Percentiles rank a stretch among this genome's conserved stretches.
phyloP scores from a whole-genome alignment of 2,113 vertebrate species.

The Hoplias malabaricus region DNA sequence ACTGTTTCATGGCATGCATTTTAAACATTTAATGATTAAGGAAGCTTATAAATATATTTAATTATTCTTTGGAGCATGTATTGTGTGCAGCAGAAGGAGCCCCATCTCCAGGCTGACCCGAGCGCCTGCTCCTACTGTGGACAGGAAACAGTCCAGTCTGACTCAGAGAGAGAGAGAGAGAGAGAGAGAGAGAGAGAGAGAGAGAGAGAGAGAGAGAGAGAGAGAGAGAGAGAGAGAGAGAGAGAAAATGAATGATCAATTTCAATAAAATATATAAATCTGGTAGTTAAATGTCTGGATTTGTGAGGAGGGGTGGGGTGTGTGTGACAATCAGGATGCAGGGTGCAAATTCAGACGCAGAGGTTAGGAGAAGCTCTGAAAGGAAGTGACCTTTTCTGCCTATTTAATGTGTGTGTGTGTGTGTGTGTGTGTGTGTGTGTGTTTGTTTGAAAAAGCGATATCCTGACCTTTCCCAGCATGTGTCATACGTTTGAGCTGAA shows the following conservation, averaged over 20 bases:
- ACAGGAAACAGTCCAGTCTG: slow-evolving; percentile 7
- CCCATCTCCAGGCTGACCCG: slow-evolving; percentile 8
- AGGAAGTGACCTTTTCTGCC: slow-evolving; percentile 43
- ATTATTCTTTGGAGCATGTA: neutral
- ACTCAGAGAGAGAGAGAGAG: neutral
- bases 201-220: neutral
- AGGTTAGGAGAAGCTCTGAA: slow-evolving; percentile 25
- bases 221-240: neutral
- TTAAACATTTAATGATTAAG: too few relatives aligned
- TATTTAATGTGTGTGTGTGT: neutral
- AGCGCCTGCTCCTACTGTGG: neutral
- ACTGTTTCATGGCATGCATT: too few relatives aligned
- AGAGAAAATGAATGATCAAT: neutral
- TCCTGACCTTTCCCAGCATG: slow-evolving; percentile 42
- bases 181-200: neutral
- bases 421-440: slow-evolving; percentile 6
- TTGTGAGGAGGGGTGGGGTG: neutral
- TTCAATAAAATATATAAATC: slow-evolving; percentile 9
- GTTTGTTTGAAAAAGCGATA: neutral
- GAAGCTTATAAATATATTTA: neutral
- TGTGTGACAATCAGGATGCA: slow-evolving; percentile 15
- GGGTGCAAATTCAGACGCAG: slow-evolving; percentile 24
- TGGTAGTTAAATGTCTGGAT: neutral
- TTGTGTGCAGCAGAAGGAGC: neutral
- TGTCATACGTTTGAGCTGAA: slow-evolving; percentile 30